Conservation (phyloP, 2,888 invertebrate species). For the Dicyrtoma fusca region DNA sequence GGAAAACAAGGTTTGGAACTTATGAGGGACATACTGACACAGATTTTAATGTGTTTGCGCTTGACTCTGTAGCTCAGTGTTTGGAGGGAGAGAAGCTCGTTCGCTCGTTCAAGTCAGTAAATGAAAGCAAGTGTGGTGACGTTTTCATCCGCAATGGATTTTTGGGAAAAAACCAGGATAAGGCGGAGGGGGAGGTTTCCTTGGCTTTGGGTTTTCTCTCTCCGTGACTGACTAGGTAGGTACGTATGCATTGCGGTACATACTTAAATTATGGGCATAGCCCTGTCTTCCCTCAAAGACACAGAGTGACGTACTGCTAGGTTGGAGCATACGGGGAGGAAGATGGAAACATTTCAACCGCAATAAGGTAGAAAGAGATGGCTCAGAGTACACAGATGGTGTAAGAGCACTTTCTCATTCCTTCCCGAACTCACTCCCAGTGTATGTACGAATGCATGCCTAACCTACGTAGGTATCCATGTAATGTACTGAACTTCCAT, state of each 20-base stretch:
- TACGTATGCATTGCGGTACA: too few species aligned
- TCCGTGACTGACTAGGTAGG: too few species aligned
- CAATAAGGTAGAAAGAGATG: slow-evolving; percentile 33
- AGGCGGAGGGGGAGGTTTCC: neutral
- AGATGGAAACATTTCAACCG: slow-evolving; percentile 32
- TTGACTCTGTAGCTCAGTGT: neutral
- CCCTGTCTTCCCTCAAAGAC: neutral
- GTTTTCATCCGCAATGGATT: slow-evolving; percentile 24
- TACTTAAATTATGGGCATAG: neutral
- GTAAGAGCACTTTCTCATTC: slow-evolving; percentile 36
- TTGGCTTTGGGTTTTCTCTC: too few species aligned
- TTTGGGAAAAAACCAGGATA: slow-evolving; percentile 11
- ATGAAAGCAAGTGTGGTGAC: slow-evolving; percentile 23
- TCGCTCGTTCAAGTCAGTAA: neutral
- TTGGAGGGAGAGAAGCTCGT: neutral
- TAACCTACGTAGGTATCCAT: too few species aligned
- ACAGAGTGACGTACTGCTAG: slow-evolving; percentile 1
- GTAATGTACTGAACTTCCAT: too few species aligned
- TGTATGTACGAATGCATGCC: too few species aligned
- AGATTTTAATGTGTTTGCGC: neutral
- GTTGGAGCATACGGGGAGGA: neutral
- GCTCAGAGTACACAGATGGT: slow-evolving; percentile 39
- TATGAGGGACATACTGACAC: neutral
- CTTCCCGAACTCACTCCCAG: slow-evolving; percentile 17
- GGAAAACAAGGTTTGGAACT: neutral